A percentile compares a stretch with the other conserved stretches of the same genome.
These are phyloP conservation scores for Resseliella maxima DNA, from an alignment of 2,888 invertebrate species.

Conservation along the genomic window DNA sequence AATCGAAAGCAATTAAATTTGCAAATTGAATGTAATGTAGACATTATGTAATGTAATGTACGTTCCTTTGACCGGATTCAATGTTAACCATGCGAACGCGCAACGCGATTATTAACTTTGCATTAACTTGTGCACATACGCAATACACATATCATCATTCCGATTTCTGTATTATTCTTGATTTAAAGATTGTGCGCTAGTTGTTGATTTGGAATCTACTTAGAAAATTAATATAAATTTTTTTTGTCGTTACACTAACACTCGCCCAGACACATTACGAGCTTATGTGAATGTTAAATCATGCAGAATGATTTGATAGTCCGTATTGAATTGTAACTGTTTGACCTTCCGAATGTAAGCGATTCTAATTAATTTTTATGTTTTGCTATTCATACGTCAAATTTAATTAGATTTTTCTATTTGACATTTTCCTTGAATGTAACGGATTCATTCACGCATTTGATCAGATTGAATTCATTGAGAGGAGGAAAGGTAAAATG, in stretches of 20 bases:
- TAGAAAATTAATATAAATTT: not conserved
- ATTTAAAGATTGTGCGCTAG: not conserved
- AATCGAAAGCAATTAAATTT: not conserved
- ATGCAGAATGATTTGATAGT: not conserved
- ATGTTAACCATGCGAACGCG: constrained; percentile 15
- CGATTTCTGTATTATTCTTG: not conserved
- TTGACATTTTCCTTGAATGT: constrained; percentile 19
- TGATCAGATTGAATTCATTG: not conserved
- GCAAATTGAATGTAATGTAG: not conserved
- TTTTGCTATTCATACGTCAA: constrained; percentile 14
- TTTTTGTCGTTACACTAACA: not conserved
- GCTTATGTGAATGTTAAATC: not conserved
- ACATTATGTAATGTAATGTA: not conserved
- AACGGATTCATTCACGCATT: not conserved
- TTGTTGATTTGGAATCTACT: not conserved
- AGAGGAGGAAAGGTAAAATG: constrained; percentile 2
- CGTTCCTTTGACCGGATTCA: constrained; percentile 32
- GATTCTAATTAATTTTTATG: not conserved
- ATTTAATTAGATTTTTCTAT: not conserved
- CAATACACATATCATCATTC: not conserved
- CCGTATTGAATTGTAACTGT: not conserved
- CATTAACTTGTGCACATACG: not conserved
- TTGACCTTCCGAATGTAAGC: constrained; percentile 8
- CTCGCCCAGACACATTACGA: not conserved
- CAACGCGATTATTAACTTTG: not conserved